Percentiles rank a stretch among this genome's conserved stretches.
These are phyloP conservation scores for Styela clava DNA, from an alignment of 23 tunicate genomes.

Conservation along the genomic window DNA sequence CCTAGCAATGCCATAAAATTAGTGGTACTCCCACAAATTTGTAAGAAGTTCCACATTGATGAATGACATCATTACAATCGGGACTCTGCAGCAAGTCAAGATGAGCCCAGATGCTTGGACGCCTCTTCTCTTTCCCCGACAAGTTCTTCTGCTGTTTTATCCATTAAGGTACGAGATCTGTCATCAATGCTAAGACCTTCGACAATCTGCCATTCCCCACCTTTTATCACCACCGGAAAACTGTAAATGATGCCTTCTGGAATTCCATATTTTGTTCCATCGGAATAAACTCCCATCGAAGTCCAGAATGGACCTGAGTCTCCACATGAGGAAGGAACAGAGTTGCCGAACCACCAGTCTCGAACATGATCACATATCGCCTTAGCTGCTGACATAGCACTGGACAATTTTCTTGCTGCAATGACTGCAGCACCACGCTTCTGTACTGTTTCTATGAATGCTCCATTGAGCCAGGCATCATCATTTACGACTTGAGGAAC, in stretches of 20 bases:
- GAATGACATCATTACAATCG: slow-evolving; percentile 49
- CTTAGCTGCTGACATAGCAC: slow-evolving; percentile 99
- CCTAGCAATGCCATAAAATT: neutral
- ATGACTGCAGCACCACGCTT: slow-evolving; percentile 94
- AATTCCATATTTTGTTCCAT: slow-evolving; percentile 69
- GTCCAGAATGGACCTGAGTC: slow-evolving; percentile 42
- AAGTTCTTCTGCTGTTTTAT: slow-evolving; percentile 83
- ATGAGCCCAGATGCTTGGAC: slow-evolving; percentile 17
- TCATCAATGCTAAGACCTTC: slow-evolving; percentile 67
- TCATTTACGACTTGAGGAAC: slow-evolving; percentile 69
- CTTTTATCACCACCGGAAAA: slow-evolving; percentile 67
- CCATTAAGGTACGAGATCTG: slow-evolving; percentile 69
- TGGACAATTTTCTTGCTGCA: slow-evolving; percentile 85
- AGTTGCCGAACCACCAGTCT: slow-evolving; percentile 61
- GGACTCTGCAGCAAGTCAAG: slow-evolving; percentile 75
- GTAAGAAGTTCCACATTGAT: neutral
- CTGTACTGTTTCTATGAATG: slow-evolving; percentile 84
- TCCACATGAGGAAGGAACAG: neutral
- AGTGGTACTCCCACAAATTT: neutral
- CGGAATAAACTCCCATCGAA: slow-evolving; percentile 86
- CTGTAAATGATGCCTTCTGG: slow-evolving; percentile 83
- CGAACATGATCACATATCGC: slow-evolving; percentile 96
- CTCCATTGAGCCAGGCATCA: slow-evolving; percentile 96
- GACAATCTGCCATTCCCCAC: slow-evolving; percentile 43
- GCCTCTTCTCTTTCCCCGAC: slow-evolving; percentile 68